Base-by-base conservation (phyloP, 2,797 vertebrate genomes). In the Glossophaga mutica region DNA sequence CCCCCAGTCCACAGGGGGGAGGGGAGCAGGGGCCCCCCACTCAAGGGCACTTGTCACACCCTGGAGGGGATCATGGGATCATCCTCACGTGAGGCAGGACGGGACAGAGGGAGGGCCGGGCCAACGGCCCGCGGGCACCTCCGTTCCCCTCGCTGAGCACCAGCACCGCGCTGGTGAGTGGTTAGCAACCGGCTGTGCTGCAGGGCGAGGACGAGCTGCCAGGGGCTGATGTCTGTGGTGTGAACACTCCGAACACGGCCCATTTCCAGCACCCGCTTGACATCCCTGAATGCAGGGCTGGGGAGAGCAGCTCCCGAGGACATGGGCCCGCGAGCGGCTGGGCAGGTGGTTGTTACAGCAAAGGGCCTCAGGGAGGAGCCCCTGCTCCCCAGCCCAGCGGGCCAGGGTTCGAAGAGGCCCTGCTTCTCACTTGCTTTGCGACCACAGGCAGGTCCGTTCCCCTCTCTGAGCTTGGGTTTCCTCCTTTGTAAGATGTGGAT, bases 1-100 rank as follows among this genome's bases (percentile, higher is more conserved):
- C 22, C 88, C 84, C 19, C 4, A 26, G 29, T 37, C 57, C 67
- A 44, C 29, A 9, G 73, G 50, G 6, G 4, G 6, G 0, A 10
- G 44, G 26, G 15, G 7, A 39, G 67, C 12, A n/a, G 32, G 14
- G 19, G 34, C 9, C 70, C 57, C 19, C 76, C 37, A 10, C 16
- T 78, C 76, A n/a, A 24, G 22, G 39, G 57, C 29, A 15, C 50
- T 48, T 73, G 91, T 90, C 94, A 96, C 62, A 4, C 34, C 39
- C 70, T 2, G 8, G 50, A 62, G 76, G 52, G 34, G 81, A 62
- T 82, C 94, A 96, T 70, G 81, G 87, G 93, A 79, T 96, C n/a
- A 74, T 32, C n/a, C 86, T 91, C 50, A 22, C 50, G 62, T 50
- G 46, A 24, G 65, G 76, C 67, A 57, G 74, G 16, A 68, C 0